Base-by-base conservation (phyloP, 2,888 invertebrate species). In the Bellardia pandia region DNA sequence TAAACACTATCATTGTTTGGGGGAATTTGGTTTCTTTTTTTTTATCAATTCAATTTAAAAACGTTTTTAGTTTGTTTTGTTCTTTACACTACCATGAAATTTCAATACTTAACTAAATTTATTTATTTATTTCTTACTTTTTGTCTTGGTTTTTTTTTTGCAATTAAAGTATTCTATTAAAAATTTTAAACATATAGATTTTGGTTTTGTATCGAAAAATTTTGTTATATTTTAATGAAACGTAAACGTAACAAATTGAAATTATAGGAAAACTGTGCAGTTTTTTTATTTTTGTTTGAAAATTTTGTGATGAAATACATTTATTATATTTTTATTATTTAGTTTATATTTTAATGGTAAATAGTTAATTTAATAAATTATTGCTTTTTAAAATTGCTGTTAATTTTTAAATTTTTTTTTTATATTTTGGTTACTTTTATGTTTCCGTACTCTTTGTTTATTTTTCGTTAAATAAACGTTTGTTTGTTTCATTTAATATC, bases 361-460 rank as follows among this genome's bases (percentile, higher is more conserved):
- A 56, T 86, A 74, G 37, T 83, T 83, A 62, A 76, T 82, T 83
- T 83, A 62, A 76, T 82, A 62, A 69, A 78, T 85, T 71, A 87
- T 85, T 88, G 87, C 84, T 87, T 85, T 82, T 68, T 80, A 60
- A 74, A 85, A 84, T 84, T 82, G 79, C 85, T 80, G 79, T 85
- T 76, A 69, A 85, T 87, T 88, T 81, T 76, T 53, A 37, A 72
- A 30, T 14, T 51, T 48, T 62, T 23, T 40, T 45, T 72, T 42
- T 3, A 58, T 72, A 14, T 14, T 69, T 33, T 23, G 60, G 11
- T 71, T 83, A 58, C 33, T 78, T 77, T 68, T 33, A 62, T 37
- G 51, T 64, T 72, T 53, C 37, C 45, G 37, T 45, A 51, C 56
- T 62, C 13, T 64, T 72, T 53, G 23, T 16, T 33, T 45, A 40